Evolutionary conservation across 2,113 vertebrate genomes (phyloP), one percentile per base, ranked within the genome.

Genomic region (Alces alces): DNA sequence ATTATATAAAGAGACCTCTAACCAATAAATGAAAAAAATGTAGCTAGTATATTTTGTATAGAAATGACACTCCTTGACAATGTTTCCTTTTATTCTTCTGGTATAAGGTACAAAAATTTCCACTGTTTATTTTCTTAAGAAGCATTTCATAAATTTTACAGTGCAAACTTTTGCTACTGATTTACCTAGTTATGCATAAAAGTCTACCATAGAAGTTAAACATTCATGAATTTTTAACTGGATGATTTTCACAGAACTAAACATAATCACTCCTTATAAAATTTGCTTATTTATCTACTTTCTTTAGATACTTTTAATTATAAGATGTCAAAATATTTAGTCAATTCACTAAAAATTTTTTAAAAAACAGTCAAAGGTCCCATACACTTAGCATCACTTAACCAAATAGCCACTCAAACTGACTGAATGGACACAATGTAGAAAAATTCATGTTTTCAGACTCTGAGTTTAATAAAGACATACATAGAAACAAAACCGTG

Each of bases 241-340:
- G 93, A 86, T 50, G 13, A 96, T 91, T 96, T 88, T 60, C 36
- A 76, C 2, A 64, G 14, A 88, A 80, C 21, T 92, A 95, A 96
- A 33, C 16, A 54, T 79, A 66, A 70, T 89, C 3, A 96, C 73
- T 88, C 5, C 30, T 80, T 93, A 87, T 92, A 78, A 82, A 80
- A 64, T 55, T 92, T 97, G 16, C 21, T 15, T 87, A 95, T 92
- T 95, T 92, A 86, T 88, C 27, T 36, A 91, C 30, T 96, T 96
- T 92, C 39, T 87, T 50, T 87, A 91, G 10, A 50, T 28, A 66
- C 16, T 92, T 84, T 87, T 91, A 39, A 96, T 79, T 87, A 91
- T 6, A 92, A 89, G 28, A 8, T 92, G 43, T 95, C 55, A 95
- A 97, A 93, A 97, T 92, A 92, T 95, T 96, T 92, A 85, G 52